Conservation (phyloP, 1,140 invertebrate genomes). For the Dinoponera quadriceps region DNA sequence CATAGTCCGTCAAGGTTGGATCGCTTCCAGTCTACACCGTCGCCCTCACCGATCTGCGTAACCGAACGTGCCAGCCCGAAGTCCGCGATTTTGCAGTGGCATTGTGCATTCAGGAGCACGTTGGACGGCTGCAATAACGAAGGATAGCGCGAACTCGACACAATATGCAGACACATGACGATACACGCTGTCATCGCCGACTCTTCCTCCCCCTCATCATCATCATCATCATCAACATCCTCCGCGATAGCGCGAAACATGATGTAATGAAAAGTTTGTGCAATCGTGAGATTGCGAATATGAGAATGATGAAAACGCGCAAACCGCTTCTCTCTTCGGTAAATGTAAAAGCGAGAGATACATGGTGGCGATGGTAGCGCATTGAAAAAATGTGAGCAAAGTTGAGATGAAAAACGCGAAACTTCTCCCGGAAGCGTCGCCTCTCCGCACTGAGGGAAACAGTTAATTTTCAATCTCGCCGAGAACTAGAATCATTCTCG, state of each 20-base stretch:
- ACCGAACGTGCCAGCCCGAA: conserved; percentile 97
- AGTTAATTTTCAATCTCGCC: too few relatives aligned
- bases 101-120: conserved; percentile 90
- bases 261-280: too few relatives aligned
- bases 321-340: too few relatives aligned
- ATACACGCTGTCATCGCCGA: neutral
- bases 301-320: too few relatives aligned
- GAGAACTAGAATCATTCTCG: too few relatives aligned
- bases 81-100: conserved; percentile 94
- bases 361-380: too few relatives aligned
- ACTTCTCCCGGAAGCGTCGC: too few relatives aligned
- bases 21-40: conserved; percentile 88
- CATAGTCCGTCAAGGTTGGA: conserved; percentile 95
- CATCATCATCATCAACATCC: too few relatives aligned
- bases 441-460: neutral
- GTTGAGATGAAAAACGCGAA: neutral
- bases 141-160: neutral
- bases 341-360: too few relatives aligned
- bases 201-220: too few relatives aligned
- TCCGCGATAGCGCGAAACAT: neutral
- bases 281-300: too few relatives aligned
- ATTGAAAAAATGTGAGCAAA: neutral
- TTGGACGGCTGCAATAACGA: conserved; percentile 89
- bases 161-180: neutral
- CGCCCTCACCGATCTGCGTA: conserved; percentile 86